Evolutionary conservation across 2,888 invertebrate species (phyloP).

Genomic region (Philereme transversata): DNA sequence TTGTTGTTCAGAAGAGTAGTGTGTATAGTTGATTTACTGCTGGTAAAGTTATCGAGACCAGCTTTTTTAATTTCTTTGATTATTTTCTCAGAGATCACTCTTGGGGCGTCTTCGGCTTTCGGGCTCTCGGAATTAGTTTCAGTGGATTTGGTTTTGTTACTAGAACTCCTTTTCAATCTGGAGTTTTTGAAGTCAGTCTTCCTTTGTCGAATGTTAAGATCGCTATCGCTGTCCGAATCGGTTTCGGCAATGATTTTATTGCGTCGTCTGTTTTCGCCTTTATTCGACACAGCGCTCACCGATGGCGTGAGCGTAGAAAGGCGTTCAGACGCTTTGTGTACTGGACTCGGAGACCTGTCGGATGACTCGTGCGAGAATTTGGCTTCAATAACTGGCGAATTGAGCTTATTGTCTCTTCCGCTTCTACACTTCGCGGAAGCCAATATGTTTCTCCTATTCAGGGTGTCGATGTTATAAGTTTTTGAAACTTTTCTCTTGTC

Average conservation of each 20-base stretch:
- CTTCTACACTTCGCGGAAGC: conserved; percentile 94
- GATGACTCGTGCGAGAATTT: conserved; percentile 86
- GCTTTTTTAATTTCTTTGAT: conserved; percentile 69
- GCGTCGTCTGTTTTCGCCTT: conserved; percentile 78
- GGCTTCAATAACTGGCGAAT: conserved; percentile 89
- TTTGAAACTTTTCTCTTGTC: conserved; percentile 89
- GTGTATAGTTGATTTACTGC: conserved; percentile 37
- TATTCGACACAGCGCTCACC: conserved; percentile 81
- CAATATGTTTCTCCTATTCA: conserved; percentile 93
- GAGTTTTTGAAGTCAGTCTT: conserved; percentile 77
- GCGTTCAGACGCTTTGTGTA: conserved; percentile 76
- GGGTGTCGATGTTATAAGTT: conserved; percentile 91
- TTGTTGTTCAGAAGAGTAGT: conserved; percentile 45
- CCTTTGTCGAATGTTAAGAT: conserved; percentile 71
- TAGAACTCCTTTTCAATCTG: conserved; percentile 73
- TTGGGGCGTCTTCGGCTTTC: conserved; percentile 65
- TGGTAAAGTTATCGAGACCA: conserved; percentile 59
- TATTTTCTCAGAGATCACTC: conserved; percentile 64
- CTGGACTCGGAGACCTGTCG: conserved; percentile 79
- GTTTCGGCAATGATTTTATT: conserved; percentile 75
- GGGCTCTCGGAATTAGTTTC: conserved; percentile 58
- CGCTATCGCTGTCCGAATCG: conserved; percentile 71
- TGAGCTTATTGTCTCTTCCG: conserved; percentile 89
- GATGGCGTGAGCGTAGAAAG: conserved; percentile 81
- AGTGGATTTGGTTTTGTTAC: conserved; percentile 67